A percentile compares a stretch with the other conserved stretches of the same genome.
Conservation (phyloP, 2,797 vertebrate species). For the Rallus crepitans region DNA sequence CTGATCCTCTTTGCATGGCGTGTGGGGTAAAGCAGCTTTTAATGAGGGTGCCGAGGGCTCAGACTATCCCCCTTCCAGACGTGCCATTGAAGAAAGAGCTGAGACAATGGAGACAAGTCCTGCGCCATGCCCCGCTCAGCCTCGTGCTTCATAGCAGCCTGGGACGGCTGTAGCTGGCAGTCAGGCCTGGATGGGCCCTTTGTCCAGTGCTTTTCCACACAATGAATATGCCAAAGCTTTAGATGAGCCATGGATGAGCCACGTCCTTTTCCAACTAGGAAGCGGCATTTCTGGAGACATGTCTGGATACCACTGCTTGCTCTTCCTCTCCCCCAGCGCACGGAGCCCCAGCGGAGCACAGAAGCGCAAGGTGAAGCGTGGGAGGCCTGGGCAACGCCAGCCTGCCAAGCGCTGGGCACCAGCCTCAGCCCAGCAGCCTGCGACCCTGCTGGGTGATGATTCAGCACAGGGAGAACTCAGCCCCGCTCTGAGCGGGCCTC, state of each 20-base stretch:
- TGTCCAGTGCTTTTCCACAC: background rate
- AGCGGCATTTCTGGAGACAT: background rate
- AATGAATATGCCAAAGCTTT: background rate
- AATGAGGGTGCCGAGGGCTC: constrained; percentile 37
- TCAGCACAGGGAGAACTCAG: background rate
- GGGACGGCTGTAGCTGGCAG: constrained; percentile 31
- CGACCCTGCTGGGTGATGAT: background rate
- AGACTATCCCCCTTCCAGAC: background rate
- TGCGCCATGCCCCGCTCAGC: background rate
- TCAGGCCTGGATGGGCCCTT: constrained; percentile 61
- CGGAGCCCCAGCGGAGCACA: background rate
- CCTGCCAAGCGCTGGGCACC: background rate
- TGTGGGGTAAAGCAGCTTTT: constrained; percentile 43
- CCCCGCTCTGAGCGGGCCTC: background rate
- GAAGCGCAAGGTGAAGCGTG: background rate
- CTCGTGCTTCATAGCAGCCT: background rate
- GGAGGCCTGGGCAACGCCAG: background rate
- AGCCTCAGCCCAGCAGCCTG: background rate
- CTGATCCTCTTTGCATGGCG: background rate
- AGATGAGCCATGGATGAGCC: background rate
- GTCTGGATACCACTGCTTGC: background rate
- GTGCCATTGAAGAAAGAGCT: background rate
- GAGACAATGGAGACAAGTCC: constrained; percentile 8
- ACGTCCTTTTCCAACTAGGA: background rate
- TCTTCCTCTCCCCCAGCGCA: background rate